Evolutionary conservation across 1,140 invertebrate species (phyloP), one percentile per base, ranked within the genome.

Genomic region (Drosophila sulfurigaster): DNA sequence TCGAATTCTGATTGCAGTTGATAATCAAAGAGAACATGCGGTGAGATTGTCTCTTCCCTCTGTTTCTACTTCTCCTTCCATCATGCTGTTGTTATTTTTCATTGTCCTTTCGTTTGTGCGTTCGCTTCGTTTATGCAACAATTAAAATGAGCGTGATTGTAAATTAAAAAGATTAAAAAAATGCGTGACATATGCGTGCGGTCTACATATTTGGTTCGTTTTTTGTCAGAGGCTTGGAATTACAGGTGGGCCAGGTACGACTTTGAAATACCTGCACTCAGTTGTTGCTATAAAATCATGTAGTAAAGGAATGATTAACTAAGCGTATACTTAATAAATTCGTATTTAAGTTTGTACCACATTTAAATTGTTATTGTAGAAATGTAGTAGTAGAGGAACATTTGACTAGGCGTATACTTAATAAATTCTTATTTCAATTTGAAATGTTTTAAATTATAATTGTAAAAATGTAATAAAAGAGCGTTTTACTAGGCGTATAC

Each of bases 111-210:
- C 38, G 28, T 38, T 70, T 25, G 20, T 25, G 20, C 35, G 82
- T 69, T 67, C 63, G 57, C 71, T 70, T 86, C 82, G 79, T 56
- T 87, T 86, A 86, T 87, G 65, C 75, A 87, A 87, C 82, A 86
- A 87, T 86, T 86, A 86, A 86, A 82, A 79, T 72, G 75, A 81
- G 79, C 76, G 67, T 79, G 82, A 87, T 87, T 86, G 82, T 86
- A 86, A 86, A 86, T 86, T 86, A 86, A 86, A 82, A 76, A 64
- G 81, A 80, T 82, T 87, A 82, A 86, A 87, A 87, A 80, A 68
- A 57, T 63, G 52, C 32, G 58, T 58, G 56, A 58, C 63, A 73
- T 60, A 38, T 56, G 78, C 65, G 75, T 81, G 82, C 43, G 64
- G 70, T 54, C 35, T 54, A 57, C 58, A 41, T 72, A 56, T 64